A percentile compares a stretch with the other conserved stretches of the same genome.
These are phyloP conservation scores for Atractosteus spatula DNA, from an alignment of 2,113 vertebrate genomes.

Conservation along the genomic window DNA sequence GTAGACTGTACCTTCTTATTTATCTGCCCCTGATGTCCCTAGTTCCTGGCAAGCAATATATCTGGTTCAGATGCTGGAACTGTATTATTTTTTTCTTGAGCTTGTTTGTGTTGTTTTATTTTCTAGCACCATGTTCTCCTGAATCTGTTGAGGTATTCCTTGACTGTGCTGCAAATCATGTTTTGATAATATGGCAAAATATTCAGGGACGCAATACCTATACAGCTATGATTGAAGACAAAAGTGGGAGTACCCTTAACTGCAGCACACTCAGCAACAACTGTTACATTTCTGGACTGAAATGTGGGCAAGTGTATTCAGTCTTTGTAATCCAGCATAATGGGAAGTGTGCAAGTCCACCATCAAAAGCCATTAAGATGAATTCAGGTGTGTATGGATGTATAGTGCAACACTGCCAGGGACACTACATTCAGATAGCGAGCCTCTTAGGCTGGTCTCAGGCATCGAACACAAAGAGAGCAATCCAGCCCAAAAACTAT, in stretches of 20 bases:
- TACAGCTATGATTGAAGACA: slow-evolving; percentile 51
- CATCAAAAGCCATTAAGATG: slow-evolving; percentile 47
- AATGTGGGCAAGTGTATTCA: slow-evolving; percentile 51
- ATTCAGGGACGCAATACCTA: slow-evolving; percentile 39
- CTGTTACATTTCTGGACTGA: slow-evolving; percentile 52
- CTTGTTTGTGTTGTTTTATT: too few relatives aligned
- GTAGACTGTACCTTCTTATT: too few relatives aligned
- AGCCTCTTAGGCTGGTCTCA: too few relatives aligned
- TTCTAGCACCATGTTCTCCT: slow-evolving; percentile 61
- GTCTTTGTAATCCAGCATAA: slow-evolving; percentile 49
- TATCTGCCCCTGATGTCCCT: too few relatives aligned
- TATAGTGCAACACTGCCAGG: too few relatives aligned
- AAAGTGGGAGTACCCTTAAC: slow-evolving; percentile 41
- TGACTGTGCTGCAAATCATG: slow-evolving; percentile 57
- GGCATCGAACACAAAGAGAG: too few relatives aligned
- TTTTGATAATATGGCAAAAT: slow-evolving; percentile 54
- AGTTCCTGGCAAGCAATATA: too few relatives aligned
- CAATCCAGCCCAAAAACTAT: too few relatives aligned
- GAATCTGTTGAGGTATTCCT: slow-evolving; percentile 36
- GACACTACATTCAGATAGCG: too few relatives aligned
- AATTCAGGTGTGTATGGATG: slow-evolving; percentile 52
- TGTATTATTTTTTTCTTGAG: too few relatives aligned
- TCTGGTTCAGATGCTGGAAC: too few relatives aligned
- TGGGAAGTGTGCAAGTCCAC: slow-evolving; percentile 48
- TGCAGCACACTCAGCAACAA: slow-evolving; percentile 52